Base-by-base conservation (phyloP, 2,797 vertebrate species). In the Otus scops region DNA sequence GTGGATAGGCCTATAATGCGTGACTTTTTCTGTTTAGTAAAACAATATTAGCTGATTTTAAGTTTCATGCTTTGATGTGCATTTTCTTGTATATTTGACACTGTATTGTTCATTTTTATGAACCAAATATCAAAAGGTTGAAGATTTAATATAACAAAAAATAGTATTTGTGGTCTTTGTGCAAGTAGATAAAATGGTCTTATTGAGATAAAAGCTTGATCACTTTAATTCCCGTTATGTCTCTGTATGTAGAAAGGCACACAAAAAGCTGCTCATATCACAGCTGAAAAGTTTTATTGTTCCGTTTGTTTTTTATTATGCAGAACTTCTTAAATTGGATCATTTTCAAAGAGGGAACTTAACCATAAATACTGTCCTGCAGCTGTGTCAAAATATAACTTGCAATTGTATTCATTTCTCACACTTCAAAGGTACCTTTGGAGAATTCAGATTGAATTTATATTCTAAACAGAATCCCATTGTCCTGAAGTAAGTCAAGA, bases 241-340 rank as follows among this genome's bases (percentile, higher is more conserved):
- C 76, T 78, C 41, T 86, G 4, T 83, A 61, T 1, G 3, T 45
- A 53, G 63, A 76, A 86, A 57, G 59, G 21, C 54, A 41, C 38
- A 47, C 47, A 71, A 71, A 67, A 90, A 79, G 36, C 85, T 87
- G 67, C 53, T 93, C 17, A 4, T 71, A 34, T 93, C 80, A 48
- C 74, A 80, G 94, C 93, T 86, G 95, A 94, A 91, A 93, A 76
- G 45, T 93, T 96, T 95, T 88, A 81, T 97, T 97, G 90, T 97
- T 96, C 81, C 36, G 4, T 97, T 97, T 96, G 88, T 60, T 97
- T 97, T 97, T 97, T 57, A 76, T 97, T 97, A 88, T 95, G 93
- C 78, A 93, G 79, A 96, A 96, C 90, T 96, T 94, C 85, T 95
- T 95, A 95, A 97, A 96, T 92, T 97, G 94, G 88, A 88, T 94